Evolutionary conservation across 2,888 invertebrate species (phyloP), one percentile per base, ranked within the genome.

Genomic region (Melipona bicolor): DNA sequence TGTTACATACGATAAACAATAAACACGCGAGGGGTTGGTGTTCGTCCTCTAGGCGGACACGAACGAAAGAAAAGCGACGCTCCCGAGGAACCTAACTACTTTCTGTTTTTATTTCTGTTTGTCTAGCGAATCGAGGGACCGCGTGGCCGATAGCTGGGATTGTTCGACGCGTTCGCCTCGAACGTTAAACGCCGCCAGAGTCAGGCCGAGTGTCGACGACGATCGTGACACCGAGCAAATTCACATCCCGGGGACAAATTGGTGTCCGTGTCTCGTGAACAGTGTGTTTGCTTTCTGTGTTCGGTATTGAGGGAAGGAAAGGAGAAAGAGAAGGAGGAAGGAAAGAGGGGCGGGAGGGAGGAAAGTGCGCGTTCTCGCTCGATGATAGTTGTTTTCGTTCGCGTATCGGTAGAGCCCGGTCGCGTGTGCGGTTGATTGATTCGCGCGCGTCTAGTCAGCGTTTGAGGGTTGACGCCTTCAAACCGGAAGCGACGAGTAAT

Each of bases 401-500:
- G 36, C 21, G 49, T 49, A 32, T 15, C 21, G 15, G 50, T 32
- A 11, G 36, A 59, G 43, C 9, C 43, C 43, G 43, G 43, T 9
- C 36, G 36, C 36, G 36, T 36, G 36, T 36, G 5, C n/a, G 19
- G 61, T 36, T 73, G 15, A 43, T 89, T 79, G 61, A 15, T 86
- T 76, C 62, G 61, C 64, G 79, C 82, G 70, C 62, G 74, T 65
- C 77, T 77, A 56, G 77, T 82, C 78, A 59, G 86, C 64, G 90
- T 90, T 91, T 91, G 91, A 83, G 91, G 91, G 89, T 88, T 85
- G 85, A 89, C 83, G 43, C 90, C 88, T 89, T 89, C 85, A 88
- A 89, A 91, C 89, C 87, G 78, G 62, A 83, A 82, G 76, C 77
- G 81, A 80, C 67, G 68, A 84, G 84, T 85, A 87, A 92, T 88